Percentiles rank a stretch among this genome's conserved stretches.
Conservation (phyloP, 2,113 vertebrate species). For the Agapornis roseicollis region DNA sequence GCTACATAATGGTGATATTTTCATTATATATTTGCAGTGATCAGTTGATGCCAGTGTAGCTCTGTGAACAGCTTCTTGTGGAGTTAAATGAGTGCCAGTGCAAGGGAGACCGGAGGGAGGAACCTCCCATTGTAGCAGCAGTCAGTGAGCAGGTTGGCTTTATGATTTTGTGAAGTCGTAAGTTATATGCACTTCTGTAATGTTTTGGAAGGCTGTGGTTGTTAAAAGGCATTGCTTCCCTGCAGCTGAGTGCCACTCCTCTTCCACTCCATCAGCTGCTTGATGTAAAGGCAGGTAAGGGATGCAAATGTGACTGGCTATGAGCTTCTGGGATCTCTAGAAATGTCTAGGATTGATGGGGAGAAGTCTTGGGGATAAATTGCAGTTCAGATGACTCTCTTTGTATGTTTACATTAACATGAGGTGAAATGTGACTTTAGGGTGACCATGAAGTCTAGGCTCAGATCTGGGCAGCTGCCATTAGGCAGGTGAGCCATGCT, state of each 20-base stretch:
- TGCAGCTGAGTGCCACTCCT: fast-evolving
- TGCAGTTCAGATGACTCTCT: neutral
- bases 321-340: neutral
- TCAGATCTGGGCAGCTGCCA: neutral
- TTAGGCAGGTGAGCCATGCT: neutral
- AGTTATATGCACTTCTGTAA: neutral
- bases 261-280: neutral
- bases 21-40: neutral
- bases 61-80: neutral
- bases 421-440: neutral
- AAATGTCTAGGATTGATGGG: neutral
- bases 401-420: neutral
- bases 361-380: neutral
- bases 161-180: neutral
- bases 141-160: neutral
- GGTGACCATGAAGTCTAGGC: neutral
- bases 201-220: neutral
- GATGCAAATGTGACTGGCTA: fast-evolving
- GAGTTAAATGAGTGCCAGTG: neutral
- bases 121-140: neutral
- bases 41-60: neutral
- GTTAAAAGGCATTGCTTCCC: neutral
- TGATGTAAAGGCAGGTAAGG: neutral
- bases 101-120: neutral
- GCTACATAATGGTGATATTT: neutral